phyloP scores from a whole-genome alignment of 2,113 vertebrate species.

The Oncorhynchus mykiss region DNA sequence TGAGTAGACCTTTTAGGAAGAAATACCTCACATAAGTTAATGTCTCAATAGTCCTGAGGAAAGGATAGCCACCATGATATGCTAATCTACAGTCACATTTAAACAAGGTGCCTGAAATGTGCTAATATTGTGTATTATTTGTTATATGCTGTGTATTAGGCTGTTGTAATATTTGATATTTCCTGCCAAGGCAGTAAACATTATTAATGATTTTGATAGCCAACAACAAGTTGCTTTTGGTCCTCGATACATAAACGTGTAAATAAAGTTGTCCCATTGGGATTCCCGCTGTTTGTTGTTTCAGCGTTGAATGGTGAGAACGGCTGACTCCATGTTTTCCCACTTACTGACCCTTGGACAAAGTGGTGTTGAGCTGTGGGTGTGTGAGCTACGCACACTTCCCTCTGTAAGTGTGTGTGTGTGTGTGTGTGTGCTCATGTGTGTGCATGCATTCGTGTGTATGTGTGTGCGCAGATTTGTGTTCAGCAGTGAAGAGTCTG shows the following conservation, averaged over 20 bases:
- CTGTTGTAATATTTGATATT: too few relatives aligned
- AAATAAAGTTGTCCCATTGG: slow-evolving; percentile 10
- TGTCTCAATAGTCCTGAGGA: too few relatives aligned
- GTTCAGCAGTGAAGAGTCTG: background rate
- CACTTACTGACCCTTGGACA: slow-evolving; percentile 39
- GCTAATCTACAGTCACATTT: too few relatives aligned
- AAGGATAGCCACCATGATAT: too few relatives aligned
- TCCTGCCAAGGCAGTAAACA: background rate
- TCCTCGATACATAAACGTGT: slow-evolving; percentile 3
- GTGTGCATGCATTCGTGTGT: slow-evolving; percentile 9
- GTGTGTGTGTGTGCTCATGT: background rate
- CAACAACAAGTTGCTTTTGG: background rate
- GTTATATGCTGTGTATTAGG: too few relatives aligned
- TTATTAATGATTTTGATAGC: background rate
- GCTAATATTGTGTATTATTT: too few relatives aligned
- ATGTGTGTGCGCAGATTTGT: background rate
- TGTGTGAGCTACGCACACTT: background rate
- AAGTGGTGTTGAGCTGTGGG: background rate
- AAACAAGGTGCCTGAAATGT: too few relatives aligned
- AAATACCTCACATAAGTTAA: too few relatives aligned
- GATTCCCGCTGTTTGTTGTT: slow-evolving; percentile 26
- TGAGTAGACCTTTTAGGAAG: too few relatives aligned
- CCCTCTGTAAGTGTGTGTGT: background rate
- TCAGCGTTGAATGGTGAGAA: slow-evolving; percentile 50
- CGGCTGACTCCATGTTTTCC: slow-evolving; percentile 38